phyloP scores from a whole-genome alignment of 92 coral and sea anemone species.

The Anthopleura xanthogrammica region DNA sequence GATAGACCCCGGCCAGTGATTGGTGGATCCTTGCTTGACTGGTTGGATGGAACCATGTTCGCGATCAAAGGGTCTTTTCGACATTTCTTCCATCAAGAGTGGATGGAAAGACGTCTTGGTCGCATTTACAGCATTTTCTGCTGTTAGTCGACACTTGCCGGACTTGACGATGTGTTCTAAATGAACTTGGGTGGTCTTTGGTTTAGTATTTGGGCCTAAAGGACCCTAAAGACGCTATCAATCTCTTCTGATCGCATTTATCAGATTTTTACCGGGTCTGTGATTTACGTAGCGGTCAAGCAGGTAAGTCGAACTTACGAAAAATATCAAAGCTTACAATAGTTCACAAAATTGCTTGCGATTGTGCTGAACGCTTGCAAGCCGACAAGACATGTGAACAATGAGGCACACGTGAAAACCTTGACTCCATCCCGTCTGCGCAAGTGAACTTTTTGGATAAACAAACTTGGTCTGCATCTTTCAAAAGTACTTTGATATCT shows the following conservation, averaged over 20 bases:
- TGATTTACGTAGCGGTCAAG: neutral
- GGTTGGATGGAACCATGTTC: neutral
- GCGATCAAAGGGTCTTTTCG: neutral
- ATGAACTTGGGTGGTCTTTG: neutral
- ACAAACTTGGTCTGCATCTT: too few relatives aligned
- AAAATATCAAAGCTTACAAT: too few relatives aligned
- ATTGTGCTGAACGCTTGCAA: too few relatives aligned
- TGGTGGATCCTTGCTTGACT: neutral
- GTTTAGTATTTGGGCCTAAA: neutral
- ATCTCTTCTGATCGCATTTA: neutral
- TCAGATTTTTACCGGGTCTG: neutral
- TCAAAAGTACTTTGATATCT: too few relatives aligned
- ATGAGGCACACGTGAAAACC: too few relatives aligned
- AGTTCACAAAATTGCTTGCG: too few relatives aligned
- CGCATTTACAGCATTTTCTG: neutral
- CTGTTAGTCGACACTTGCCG: neutral
- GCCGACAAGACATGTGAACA: too few relatives aligned
- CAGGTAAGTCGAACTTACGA: neutral
- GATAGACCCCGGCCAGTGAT: neutral
- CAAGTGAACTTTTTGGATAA: too few relatives aligned
- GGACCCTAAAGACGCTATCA: neutral
- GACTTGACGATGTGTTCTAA: slow-evolving; percentile 1
- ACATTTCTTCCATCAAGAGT: neutral
- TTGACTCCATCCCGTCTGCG: too few relatives aligned
- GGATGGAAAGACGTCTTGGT: neutral